phyloP scores from a whole-genome alignment of 2,113 vertebrate genomes.

The Verasper variegatus region DNA sequence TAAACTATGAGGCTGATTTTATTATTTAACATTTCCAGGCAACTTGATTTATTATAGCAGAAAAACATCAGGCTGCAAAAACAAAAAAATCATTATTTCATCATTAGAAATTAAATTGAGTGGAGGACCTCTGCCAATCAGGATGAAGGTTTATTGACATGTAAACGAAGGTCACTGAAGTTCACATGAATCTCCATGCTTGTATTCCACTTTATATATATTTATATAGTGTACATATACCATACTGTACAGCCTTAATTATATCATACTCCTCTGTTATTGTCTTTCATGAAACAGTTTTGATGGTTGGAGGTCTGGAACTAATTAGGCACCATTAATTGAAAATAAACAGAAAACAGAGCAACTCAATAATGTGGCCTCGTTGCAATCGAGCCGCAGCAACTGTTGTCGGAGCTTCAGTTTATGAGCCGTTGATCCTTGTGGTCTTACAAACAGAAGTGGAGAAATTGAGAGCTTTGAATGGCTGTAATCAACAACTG shows the following conservation, averaged over 20 bases:
- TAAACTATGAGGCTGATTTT: conserved; percentile 29
- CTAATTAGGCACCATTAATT: conserved; percentile 9
- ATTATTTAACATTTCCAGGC: conserved; percentile 40
- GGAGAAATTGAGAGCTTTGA: conserved; percentile 31
- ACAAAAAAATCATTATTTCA: conserved; percentile 30
- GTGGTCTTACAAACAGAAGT: conserved; percentile 24
- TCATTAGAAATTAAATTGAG: conserved; percentile 22
- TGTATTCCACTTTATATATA: neutral
- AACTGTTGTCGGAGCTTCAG: conserved; percentile 5
- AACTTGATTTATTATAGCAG: conserved; percentile 34
- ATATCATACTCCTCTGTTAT: neutral
- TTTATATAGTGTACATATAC: too few species aligned
- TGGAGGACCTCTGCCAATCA: neutral
- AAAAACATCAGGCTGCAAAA: conserved; percentile 41
- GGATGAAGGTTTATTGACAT: conserved; percentile 1
- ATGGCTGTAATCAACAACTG: conserved; percentile 35
- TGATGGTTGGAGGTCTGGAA: neutral
- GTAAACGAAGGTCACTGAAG: conserved; percentile 3
- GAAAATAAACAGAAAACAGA: conserved; percentile 11
- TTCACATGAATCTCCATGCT: neutral
- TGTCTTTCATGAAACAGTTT: neutral
- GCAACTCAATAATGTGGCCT: neutral
- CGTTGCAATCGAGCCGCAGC: neutral
- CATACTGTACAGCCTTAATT: neutral
- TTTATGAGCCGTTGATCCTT: conserved; percentile 8